Conservation (phyloP, 2,888 invertebrate species). For the Formica aserva region DNA sequence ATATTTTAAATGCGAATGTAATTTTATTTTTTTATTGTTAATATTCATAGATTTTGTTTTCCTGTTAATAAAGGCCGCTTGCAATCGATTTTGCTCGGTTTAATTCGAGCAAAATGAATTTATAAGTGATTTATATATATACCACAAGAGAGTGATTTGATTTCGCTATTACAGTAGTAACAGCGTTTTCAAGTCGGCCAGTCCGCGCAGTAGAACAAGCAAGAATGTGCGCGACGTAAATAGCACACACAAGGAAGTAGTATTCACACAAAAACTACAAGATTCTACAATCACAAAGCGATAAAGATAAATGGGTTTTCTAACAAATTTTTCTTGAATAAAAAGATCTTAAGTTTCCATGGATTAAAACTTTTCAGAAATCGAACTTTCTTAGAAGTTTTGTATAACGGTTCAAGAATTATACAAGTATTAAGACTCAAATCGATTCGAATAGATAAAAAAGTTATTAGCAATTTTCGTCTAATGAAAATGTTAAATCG, state of each 20-base stretch:
- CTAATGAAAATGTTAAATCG: not conserved
- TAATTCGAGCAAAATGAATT: not conserved
- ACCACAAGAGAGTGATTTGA: not conserved
- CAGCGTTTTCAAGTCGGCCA: not conserved
- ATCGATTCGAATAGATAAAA: not conserved
- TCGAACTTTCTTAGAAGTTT: not conserved
- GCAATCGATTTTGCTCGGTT: not conserved
- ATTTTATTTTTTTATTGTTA: not conserved
- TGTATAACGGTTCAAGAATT: not conserved
- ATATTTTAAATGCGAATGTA: not conserved
- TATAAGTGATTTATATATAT: not conserved
- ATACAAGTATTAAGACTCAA: not conserved
- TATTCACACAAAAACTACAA: not conserved
- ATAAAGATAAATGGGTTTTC: constrained; percentile 10
- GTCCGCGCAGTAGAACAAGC: constrained; percentile 14
- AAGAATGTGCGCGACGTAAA: constrained; percentile 1
- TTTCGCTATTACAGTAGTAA: not conserved
- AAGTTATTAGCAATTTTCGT: not conserved
- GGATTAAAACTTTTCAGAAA: constrained; percentile 23
- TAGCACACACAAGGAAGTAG: not conserved
- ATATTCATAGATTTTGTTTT: not conserved
- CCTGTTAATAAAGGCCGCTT: not conserved
- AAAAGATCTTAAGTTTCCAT: constrained; percentile 11
- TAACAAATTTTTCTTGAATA: not conserved
- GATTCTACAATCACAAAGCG: not conserved